Evolutionary conservation across 2,797 vertebrate genomes (phyloP).

Genomic region (Cygnus olor): DNA sequence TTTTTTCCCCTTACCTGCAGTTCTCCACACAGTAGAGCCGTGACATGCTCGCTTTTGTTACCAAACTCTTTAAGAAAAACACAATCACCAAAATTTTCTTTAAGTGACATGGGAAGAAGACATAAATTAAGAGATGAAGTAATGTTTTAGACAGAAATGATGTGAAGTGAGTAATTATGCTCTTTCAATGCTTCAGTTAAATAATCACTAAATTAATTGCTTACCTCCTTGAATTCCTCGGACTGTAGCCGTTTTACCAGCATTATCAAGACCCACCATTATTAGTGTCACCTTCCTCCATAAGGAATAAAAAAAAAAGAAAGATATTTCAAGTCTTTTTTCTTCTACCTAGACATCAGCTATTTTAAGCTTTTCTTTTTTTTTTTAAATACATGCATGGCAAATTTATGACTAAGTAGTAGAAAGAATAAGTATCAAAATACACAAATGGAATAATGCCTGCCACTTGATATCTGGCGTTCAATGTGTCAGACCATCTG

Average conservation of each 20-base stretch:
- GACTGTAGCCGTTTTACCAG: slow-evolving; percentile 85
- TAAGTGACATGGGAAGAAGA: neutral
- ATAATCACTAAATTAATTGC: neutral
- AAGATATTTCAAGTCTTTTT: neutral
- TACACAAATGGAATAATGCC: too few relatives aligned
- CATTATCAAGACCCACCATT: slow-evolving; percentile 85
- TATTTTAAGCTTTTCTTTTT: neutral
- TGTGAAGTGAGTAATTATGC: neutral
- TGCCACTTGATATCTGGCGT: neutral
- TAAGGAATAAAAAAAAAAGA: neutral
- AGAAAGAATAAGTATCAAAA: neutral
- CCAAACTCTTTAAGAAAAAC: neutral
- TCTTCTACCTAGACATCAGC: neutral
- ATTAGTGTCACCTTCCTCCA: slow-evolving; percentile 85
- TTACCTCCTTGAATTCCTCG: slow-evolving; percentile 85
- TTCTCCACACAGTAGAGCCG: neutral
- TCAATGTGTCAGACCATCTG: neutral
- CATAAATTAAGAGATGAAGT: neutral
- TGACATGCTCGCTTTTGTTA: neutral
- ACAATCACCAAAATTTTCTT: neutral
- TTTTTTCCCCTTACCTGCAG: neutral
- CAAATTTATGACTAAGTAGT: neutral
- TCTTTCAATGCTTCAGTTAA: neutral
- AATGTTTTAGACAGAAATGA: neutral
- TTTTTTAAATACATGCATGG: neutral